These are phyloP conservation scores for Slavum lentiscoides DNA, from an alignment of 2,888 invertebrate species.

Conservation along the genomic window DNA sequence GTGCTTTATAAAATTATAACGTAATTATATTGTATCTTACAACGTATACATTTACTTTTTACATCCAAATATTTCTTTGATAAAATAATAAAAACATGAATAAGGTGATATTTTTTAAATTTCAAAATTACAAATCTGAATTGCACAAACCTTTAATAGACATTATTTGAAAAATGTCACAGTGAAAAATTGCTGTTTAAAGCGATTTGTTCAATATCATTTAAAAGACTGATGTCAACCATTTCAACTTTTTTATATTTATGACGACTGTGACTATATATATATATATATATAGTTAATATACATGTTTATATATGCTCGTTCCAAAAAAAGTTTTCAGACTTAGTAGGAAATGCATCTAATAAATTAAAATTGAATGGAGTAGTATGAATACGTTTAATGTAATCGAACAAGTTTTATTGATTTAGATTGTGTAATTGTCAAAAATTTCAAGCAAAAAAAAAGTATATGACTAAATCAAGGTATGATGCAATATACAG, in stretches of 20 bases:
- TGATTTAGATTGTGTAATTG: neutral
- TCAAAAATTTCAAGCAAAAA: neutral
- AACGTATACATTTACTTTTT: no score
- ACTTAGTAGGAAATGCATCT: neutral
- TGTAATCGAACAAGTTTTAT: neutral
- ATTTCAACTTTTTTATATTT: conserved; percentile 9
- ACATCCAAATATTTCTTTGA: no score
- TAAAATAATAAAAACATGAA: no score
- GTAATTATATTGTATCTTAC: no score
- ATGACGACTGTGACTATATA: neutral
- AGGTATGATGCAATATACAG: no score
- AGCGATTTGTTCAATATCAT: neutral
- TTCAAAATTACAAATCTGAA: neutral
- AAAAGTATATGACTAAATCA: neutral
- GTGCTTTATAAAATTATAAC: no score
- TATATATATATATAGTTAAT: no score
- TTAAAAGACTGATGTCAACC: conserved; percentile 1
- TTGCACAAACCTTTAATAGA: neutral
- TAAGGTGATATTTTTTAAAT: neutral
- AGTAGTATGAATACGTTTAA: neutral
- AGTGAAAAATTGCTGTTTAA: neutral
- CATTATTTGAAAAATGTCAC: neutral
- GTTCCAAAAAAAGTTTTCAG: neutral
- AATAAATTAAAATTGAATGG: neutral
- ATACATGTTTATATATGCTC: no score